These are phyloP conservation scores for Apostichopus japonicus DNA, from an alignment of 35 echinoderm and acorn worm species.

Conservation along the genomic window DNA sequence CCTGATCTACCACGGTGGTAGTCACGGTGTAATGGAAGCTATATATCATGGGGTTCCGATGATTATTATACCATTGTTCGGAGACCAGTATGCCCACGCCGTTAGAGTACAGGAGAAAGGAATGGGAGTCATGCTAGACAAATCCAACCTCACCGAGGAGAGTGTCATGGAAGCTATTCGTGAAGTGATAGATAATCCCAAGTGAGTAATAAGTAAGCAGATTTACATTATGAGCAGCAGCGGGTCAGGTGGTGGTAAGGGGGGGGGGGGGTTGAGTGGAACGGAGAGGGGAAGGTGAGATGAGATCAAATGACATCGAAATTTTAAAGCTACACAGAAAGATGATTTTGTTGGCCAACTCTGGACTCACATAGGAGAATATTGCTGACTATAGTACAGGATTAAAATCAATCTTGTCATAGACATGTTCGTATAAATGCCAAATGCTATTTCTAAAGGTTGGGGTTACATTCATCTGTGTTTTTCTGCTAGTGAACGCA, in stretches of 20 bases:
- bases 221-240: too few species aligned
- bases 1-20: slow-evolving; percentile 40
- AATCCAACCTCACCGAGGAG: background rate
- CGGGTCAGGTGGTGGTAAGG: background rate
- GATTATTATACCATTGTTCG: slow-evolving; percentile 37
- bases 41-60: slow-evolving; percentile 57
- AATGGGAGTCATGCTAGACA: slow-evolving; percentile 24
- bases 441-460: too few species aligned
- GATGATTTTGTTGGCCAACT: too few species aligned
- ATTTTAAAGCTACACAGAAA: too few species aligned
- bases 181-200: slow-evolving; percentile 23
- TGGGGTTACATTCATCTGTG: too few species aligned
- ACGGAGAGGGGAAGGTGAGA: too few species aligned
- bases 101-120: slow-evolving; percentile 29
- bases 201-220: background rate
- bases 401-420: too few species aligned
- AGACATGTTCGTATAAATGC: too few species aligned
- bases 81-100: slow-evolving; percentile 51
- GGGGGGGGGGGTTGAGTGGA: background rate
- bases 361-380: too few species aligned
- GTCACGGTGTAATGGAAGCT: slow-evolving; percentile 32
- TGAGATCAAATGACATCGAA: too few species aligned
- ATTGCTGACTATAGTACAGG: too few species aligned
- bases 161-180: background rate
- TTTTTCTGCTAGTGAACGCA: too few species aligned